phyloP scores from a whole-genome alignment of 2,113 vertebrate genomes.

The Muntiacus reevesi region DNA sequence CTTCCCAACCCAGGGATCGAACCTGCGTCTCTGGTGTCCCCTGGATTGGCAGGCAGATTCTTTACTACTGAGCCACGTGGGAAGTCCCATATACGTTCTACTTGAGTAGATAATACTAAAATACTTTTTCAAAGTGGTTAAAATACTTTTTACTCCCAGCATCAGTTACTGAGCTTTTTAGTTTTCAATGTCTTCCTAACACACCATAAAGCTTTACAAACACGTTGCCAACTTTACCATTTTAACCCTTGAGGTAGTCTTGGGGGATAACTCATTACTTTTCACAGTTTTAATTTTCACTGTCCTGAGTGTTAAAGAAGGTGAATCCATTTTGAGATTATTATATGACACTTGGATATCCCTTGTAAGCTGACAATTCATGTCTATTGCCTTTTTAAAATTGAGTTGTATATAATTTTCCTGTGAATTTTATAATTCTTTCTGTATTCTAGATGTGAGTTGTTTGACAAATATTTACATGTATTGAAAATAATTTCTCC shows the following conservation, averaged over 20 bases:
- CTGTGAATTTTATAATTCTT: neutral
- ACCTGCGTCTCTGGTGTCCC: neutral
- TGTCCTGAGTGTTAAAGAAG: neutral
- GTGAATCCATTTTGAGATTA: neutral
- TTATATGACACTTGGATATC: neutral
- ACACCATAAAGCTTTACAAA: neutral
- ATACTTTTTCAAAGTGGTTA: neutral
- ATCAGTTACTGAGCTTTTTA: accelerated
- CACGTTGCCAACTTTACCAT: neutral
- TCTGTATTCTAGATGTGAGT: neutral
- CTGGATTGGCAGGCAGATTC: neutral
- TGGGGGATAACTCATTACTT: neutral
- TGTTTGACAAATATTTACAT: neutral
- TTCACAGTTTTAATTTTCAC: neutral
- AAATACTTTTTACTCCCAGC: neutral
- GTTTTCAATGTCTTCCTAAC: neutral
- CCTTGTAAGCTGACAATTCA: neutral
- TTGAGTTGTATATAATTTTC: neutral
- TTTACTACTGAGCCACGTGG: neutral
- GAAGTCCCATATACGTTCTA: neutral
- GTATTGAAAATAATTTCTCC: neutral
- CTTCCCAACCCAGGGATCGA: accelerated
- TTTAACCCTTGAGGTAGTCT: neutral
- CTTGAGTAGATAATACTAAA: neutral
- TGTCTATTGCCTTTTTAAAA: neutral